Conservation (phyloP, 2,888 invertebrate species). For the Caenorhabditis sp. region DNA sequence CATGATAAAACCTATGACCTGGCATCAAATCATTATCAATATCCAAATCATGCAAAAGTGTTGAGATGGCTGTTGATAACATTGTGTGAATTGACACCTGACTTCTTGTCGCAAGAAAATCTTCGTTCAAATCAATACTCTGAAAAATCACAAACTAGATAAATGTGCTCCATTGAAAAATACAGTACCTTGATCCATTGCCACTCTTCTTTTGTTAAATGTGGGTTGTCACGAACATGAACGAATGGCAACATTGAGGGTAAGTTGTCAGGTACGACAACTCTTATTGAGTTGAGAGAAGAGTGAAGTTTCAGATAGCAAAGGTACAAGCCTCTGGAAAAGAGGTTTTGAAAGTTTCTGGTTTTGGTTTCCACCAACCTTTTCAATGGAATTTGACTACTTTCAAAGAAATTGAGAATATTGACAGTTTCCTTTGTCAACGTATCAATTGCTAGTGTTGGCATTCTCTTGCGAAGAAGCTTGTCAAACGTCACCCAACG, state of each 20-base stretch:
- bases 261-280: constrained; percentile 88
- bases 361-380: constrained; percentile 71
- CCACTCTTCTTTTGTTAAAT: constrained; percentile 94
- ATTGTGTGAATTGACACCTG: constrained; percentile 72
- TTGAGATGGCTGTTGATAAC: constrained; percentile 43
- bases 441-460: constrained; percentile 79
- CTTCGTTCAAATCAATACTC: constrained; percentile 45
- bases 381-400: constrained; percentile 83
- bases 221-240: constrained; percentile 90
- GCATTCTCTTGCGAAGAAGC: constrained; percentile 77
- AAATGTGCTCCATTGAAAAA: neutral
- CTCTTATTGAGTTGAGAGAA: constrained; percentile 75
- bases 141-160: constrained; percentile 12
- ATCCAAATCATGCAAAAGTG: constrained; percentile 61
- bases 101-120: constrained; percentile 58
- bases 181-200: constrained; percentile 75
- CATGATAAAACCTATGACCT: constrained; percentile 87
- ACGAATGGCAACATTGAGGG: constrained; percentile 94
- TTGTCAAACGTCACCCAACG: constrained; percentile 90
- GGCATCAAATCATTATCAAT: constrained; percentile 75
- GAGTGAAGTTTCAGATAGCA: constrained; percentile 96
- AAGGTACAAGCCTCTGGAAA: constrained; percentile 82
- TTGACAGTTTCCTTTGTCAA: constrained; percentile 86
- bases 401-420: constrained; percentile 79
- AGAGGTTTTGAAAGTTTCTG: neutral